Evolutionary conservation across 2,797 vertebrate genomes (phyloP).

Genomic region (Zalophus californianus): DNA sequence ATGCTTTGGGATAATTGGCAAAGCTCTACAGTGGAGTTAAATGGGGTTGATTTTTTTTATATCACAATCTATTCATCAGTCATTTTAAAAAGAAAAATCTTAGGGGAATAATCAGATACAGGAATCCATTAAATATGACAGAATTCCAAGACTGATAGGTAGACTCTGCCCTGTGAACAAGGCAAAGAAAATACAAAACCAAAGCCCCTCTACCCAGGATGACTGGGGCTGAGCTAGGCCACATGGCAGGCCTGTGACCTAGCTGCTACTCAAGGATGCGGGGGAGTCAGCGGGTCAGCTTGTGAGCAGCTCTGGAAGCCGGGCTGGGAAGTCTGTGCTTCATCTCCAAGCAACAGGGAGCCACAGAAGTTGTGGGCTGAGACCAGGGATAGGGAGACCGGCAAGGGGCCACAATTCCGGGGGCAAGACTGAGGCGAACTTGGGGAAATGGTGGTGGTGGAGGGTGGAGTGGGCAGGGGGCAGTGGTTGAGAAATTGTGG

Average conservation of each 20-base stretch:
- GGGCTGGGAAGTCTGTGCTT: neutral
- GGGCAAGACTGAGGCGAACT: neutral
- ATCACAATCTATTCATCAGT: neutral
- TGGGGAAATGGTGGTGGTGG: neutral
- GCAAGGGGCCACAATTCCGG: neutral
- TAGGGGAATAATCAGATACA: neutral
- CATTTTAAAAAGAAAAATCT: slow-evolving; percentile 30
- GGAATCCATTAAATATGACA: neutral
- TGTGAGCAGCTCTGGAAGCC: neutral
- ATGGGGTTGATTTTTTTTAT: neutral
- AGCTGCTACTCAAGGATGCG: neutral
- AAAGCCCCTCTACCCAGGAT: neutral
- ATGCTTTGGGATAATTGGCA: neutral
- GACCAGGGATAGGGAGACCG: neutral
- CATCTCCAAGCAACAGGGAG: neutral
- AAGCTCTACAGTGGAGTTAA: slow-evolving; percentile 10
- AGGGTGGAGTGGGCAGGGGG: too few species aligned
- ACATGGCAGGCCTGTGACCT: neutral
- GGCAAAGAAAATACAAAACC: neutral
- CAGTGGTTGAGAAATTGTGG: neutral
- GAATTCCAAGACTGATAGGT: neutral
- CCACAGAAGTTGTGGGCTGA: neutral
- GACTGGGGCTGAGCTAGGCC: neutral
- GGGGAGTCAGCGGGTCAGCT: neutral
- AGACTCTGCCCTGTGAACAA: neutral